Base-by-base conservation (phyloP, 2,113 vertebrate genomes). In the Hippopotamus amphibius region DNA sequence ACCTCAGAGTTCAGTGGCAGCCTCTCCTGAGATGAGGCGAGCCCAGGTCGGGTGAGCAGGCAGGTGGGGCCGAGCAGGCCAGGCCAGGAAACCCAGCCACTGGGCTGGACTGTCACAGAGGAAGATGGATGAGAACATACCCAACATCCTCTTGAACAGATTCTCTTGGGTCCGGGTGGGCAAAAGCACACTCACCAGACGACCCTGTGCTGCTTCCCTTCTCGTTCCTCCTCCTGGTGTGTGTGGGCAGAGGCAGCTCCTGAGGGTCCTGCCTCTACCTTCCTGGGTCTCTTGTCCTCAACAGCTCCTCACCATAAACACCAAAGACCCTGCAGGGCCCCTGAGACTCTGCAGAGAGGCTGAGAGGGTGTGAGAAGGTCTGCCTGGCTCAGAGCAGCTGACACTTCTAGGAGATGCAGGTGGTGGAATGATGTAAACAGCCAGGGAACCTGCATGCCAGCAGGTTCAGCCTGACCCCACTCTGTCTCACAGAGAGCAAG, bases 1-100 rank as follows among this genome's bases (percentile, higher is more conserved):
- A 95, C 88, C 85, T 95, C 88, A 90, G 65, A 59, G 19, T 74
- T 69, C 81, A 71, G 85, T 63, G 74, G 66, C 24, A 2, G 28
- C 26, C 37, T 93, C 48, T 96, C 12, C 50, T 17, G 68, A 86
- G 16, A 68, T 13, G 33, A 74, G 33, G 8, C 14, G n/a, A 65
- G 22, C 16, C 0, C 71, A 63, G 93, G 95, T 37, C 0, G 5
- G 88, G 66, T 48, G 14, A 79, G 7, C 28, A 21, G 61, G 48
- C 2, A 13, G 86, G 65, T 6, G 1, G 43, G 9, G 43, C 66
- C 9, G 8, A 89, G 69, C 80, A 1, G 8, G 17, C 53, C 66
- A 28, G 8, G 12, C 83, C 3, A 86, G 79, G n/a, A 79, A 71
- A 33, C 12, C 66, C 55, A 89, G 80, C 55, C 13, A 41, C 26